phyloP scores from a whole-genome alignment of 2,797 vertebrate species.

The Cheirogaleus major region DNA sequence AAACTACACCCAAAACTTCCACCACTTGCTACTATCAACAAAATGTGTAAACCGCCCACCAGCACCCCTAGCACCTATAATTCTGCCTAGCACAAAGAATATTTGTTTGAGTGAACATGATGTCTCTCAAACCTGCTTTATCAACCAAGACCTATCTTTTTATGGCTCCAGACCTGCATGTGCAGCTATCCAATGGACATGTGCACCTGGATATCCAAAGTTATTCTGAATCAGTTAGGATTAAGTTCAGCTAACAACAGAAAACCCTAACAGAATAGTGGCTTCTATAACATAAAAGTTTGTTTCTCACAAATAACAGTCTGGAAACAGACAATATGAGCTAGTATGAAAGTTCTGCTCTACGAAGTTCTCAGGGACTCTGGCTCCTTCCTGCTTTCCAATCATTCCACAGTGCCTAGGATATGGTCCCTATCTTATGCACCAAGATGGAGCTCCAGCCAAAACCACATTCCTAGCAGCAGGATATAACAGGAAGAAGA shows the following conservation, averaged over 20 bases:
- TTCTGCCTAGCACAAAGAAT: neutral
- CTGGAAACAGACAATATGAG: neutral
- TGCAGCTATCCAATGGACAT: neutral
- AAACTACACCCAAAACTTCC: neutral
- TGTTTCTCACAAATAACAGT: constrained; percentile 16
- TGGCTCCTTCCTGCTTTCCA: constrained; percentile 5
- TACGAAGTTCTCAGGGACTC: neutral
- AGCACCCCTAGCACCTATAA: neutral
- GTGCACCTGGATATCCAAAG: neutral
- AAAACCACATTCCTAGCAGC: neutral
- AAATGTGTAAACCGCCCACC: neutral
- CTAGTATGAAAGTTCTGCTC: constrained; percentile 7
- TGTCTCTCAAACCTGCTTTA: neutral
- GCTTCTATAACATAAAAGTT: neutral
- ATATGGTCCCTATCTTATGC: neutral
- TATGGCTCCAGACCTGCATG: neutral
- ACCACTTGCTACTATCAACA: neutral
- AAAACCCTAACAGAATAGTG: constrained; percentile 5
- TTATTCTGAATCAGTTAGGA: constrained; percentile 5
- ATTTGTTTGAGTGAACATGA: neutral
- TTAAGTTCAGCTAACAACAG: constrained; percentile 9
- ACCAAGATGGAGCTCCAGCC: neutral
- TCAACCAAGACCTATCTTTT: constrained; percentile 7
- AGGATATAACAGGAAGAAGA: neutral
- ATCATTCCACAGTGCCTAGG: neutral